Conservation (phyloP, 2,888 invertebrate species). For the Trachelus tabidus region DNA sequence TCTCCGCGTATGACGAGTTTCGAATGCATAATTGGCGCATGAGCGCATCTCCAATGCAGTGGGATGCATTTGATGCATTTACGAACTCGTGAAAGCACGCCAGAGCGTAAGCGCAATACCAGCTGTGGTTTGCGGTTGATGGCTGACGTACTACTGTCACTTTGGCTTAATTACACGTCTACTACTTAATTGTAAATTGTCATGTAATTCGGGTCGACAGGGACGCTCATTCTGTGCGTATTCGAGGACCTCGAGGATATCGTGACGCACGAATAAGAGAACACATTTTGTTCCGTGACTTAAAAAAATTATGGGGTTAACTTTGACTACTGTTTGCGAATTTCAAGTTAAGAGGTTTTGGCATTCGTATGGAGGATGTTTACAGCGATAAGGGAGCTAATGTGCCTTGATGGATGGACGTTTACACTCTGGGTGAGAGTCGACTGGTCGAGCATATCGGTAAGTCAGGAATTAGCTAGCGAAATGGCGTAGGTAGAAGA, state of each 20-base stretch:
- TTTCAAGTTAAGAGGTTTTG: neutral
- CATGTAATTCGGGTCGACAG: constrained; percentile 26
- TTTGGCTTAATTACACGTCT: constrained; percentile 35
- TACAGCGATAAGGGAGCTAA: neutral
- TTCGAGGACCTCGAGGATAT: neutral
- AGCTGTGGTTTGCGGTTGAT: constrained; percentile 24
- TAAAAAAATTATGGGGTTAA: neutral
- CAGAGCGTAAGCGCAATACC: constrained; percentile 22
- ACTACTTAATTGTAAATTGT: constrained; percentile 36
- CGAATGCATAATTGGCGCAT: neutral
- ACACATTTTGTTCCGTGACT: neutral
- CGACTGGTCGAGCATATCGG: neutral
- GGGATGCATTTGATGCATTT: constrained; percentile 23
- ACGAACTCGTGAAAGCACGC: constrained; percentile 23
- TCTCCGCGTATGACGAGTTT: constrained; percentile 14
- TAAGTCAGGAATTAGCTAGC: neutral
- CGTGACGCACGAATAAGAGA: neutral
- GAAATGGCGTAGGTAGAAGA: neutral
- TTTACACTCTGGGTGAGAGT: neutral
- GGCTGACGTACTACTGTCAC: constrained; percentile 28
- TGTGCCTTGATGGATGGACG: neutral
- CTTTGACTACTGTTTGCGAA: neutral
- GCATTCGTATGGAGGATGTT: neutral
- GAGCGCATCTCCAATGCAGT: neutral
- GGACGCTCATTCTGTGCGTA: neutral